phyloP scores from a whole-genome alignment of 2,797 vertebrate species.

The Crypturellus tataupa region DNA sequence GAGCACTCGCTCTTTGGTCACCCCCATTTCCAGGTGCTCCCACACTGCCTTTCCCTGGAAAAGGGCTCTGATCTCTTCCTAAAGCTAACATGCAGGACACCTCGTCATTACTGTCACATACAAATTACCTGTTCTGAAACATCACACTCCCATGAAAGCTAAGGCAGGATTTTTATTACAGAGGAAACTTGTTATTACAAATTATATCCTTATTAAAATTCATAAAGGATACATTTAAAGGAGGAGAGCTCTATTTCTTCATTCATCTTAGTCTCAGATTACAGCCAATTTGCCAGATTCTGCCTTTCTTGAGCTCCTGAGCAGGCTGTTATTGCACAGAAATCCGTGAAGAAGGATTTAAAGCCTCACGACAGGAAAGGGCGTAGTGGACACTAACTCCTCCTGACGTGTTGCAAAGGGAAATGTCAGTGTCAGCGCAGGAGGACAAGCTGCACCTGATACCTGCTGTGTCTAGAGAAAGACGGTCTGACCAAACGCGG shows the following conservation, averaged over 20 bases:
- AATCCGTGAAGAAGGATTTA: background rate
- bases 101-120: background rate
- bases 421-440: background rate
- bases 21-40: background rate
- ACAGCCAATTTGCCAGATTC: slow-evolving; percentile 1
- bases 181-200: background rate
- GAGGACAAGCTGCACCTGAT: background rate
- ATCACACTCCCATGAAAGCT: background rate
- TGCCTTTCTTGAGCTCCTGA: background rate
- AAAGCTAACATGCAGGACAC: background rate
- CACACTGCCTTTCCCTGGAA: background rate
- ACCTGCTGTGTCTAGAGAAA: background rate
- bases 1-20: background rate
- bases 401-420: background rate
- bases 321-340: background rate
- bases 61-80: background rate
- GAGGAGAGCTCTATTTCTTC: background rate
- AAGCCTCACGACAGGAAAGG: background rate
- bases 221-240: background rate
- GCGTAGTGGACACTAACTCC: background rate
- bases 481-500: background rate
- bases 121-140: background rate
- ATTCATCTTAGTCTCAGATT: slow-evolving; percentile 5
- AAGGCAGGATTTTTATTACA: background rate
- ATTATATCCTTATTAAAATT: slow-evolving; percentile 19